Evolutionary conservation across 1,140 invertebrate species (phyloP), one percentile per base, ranked within the genome.

Genomic region (Atopsyche davidsoni): DNA sequence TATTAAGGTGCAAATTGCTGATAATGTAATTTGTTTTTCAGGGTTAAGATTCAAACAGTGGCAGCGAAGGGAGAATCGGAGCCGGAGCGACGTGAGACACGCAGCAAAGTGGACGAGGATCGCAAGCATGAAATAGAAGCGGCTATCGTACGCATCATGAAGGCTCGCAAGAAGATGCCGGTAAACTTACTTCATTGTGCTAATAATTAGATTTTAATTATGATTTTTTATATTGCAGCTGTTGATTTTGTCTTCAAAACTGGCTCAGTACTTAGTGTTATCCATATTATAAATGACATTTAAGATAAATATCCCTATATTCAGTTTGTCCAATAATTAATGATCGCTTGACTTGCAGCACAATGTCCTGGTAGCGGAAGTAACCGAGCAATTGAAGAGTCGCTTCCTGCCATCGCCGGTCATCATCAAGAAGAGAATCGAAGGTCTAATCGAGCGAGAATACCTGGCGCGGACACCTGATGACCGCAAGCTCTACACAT

Each of bases 61-160:
- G 92, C 94, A 23, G 94, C 92, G 4, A 97, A 97, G 72, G 94
- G 94, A 28, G 97, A 99, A 73, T 95, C 92, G 22, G 97, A 99
- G 73, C 96, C 96, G 4, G 96, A 99, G 70, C 80, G 96, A 53
- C 87, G 91, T 68, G 96, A 99, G 75, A 99, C 96, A 0, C 81
- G 95, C 61, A 95, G 83, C 63, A 99, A 98, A 77, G 94, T 98
- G 10, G 96, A 99, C 66, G 97, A 99, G 71, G 96, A 99, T 72
- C 80, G 96, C 52, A 99, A 99, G 72, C 95, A 99, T 70, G 96
- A 99, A 76, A 99, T 99, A 55, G 96, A 99, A 78, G 97, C 97
- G 31, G 96, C 96, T 31, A 97, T 99, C 65, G 97, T 99, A 38
- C 82, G 97, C 62, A 98, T 99, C 62, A 99, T 99, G 97, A 99